Base-by-base conservation (phyloP, 2,797 vertebrate species). In the Glyptemys insculpta region DNA sequence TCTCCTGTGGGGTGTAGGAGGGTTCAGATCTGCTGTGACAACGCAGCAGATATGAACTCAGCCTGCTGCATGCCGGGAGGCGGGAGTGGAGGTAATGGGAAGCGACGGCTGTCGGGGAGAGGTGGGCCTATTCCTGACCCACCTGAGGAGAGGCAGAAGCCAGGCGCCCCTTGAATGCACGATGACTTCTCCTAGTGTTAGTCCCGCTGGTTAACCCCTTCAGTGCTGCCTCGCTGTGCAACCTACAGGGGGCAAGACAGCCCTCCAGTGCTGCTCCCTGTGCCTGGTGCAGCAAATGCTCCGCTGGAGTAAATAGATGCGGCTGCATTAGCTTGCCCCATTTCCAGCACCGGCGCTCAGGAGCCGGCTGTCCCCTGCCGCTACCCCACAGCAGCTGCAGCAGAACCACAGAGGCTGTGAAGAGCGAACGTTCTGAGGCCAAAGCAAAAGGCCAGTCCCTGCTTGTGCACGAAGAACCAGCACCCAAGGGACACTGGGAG, bases 161-260 rank as follows among this genome's bases (percentile, higher is more conserved):
- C 23, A 65, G 79, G 31, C 79, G 10, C 21, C 23, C n/a, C 41
- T 65, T 4, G 76, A 25, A 34, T 1, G 29, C 79, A 37, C 31
- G 16, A 3, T 0, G 44, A 81, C 7, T 6, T 37, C 0, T 25
- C 0, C 0, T 1, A 14, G 7, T 0, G 8, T 25, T 44, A 5
- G 78, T 41, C 37, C 41, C 74, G 56, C 52, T n/a, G 12, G 1
- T 81, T 81, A 78, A 41, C 50, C 59, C 54, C 18, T 59, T 81
- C 19, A 2, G 85, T 78, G 0, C 47, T 0, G 2, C 4, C 0
- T 1, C 2, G 1, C 62, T 21, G 37, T 41, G 37, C 74, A 44
- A 52, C 2, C 15, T 25, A 41, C 0, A 1, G 29, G 57, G 34
- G 8, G 53, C 72, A 74, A 74, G 44, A 8, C 74, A 29, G 7